Evolutionary conservation across 2,113 vertebrate species (phyloP), one percentile per base, ranked within the genome.

Genomic region (Petrocephalus zakoni): DNA sequence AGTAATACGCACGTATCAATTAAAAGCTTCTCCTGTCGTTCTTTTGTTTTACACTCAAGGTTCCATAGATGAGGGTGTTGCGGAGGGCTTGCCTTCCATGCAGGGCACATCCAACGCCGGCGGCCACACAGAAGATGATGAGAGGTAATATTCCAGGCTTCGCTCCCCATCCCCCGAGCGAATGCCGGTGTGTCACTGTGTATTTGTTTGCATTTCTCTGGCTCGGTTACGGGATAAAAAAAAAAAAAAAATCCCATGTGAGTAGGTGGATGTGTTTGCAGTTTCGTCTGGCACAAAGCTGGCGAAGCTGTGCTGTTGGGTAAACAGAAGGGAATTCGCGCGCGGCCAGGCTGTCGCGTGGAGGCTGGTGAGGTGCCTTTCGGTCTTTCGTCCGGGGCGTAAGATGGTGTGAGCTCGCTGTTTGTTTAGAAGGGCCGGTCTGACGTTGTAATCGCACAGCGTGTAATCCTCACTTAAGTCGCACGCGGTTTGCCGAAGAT

Each of bases 1-100:
- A 8, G 34, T 78, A 49, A 22, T 17, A 22, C 55, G 72, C 2
- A 21, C 37, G 29, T 56, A 49, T 53, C 10, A 89, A 15, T 89
- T 4, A 75, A 88, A 55, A 53, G 56, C 56, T 49, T 13, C 78
- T 82, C 17, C 64, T 89, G 47, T 81, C 15, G 0, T 53, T 87
- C 25, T 83, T 83, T 42, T 22, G 3, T 25, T 61, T 88, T 87
- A 81, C 21, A 52, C 19, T 47, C 49, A 91, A 98, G 97, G 97
- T 89, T 99, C 98, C 6, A 96, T 99, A 93, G 98, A 99, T 89
- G 97, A 99, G 94, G 97, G 97, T 11, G 97, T 97, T 37, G 96
- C 96, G 0, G 98, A 98, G 90, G 97, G 97, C 53, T 68, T 99
- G 55, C 98, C 97, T 53, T 97, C 97, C 22, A 96, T 98, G 90